Base-by-base conservation (phyloP, 2,113 vertebrate genomes). In the Cephalopholis sonnerati region DNA sequence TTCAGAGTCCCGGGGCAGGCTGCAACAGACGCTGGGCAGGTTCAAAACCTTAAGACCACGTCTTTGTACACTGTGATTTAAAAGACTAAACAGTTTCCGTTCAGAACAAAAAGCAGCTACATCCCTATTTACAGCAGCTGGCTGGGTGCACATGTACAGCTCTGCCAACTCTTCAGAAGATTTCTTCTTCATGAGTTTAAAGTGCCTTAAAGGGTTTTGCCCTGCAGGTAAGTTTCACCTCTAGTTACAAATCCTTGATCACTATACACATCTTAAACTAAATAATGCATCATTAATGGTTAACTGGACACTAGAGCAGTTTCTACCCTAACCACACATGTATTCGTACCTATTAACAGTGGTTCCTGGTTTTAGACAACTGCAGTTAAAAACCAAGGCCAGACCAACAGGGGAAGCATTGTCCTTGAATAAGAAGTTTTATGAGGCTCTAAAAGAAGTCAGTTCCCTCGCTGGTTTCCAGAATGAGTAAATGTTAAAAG, bases 141-240 rank as follows among this genome's bases (percentile, higher is more conserved):
- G 73, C 53, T 63, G 20, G 22, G 74, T 39, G 53, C 54, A 85
- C 32, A 29, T 82, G 79, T 72, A 36, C 25, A 74, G 48, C 24
- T 76, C 44, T 79, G 61, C 51, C 32, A 88, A 22, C n/a, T 67
- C 63, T 50, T 79, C 27, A 44, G 58, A 79, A 57, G 59, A 48
- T 53, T 74, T 81, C 25, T 48, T 65, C 74, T 78, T 15, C 13
- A 0, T 61, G 54, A 80, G 59, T 76, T 89, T 91, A 90, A 92
- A 89, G 91, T 90, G 92, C 89, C 82, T 91, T 32, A 77, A 58
- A 59, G 36, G 59, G 78, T 71, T 55, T 83, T 66, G 64, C 65
- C 68, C 53, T 36, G 71, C 65, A 84, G 46, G 71, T 73, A 63
- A 25, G 16, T 69, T 85, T 62, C 57, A 32, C 29, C 59, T 71